Conservation (phyloP, 30 jellyfish, hydroid and myxozoan genomes). For the Hydractinia echinata region DNA sequence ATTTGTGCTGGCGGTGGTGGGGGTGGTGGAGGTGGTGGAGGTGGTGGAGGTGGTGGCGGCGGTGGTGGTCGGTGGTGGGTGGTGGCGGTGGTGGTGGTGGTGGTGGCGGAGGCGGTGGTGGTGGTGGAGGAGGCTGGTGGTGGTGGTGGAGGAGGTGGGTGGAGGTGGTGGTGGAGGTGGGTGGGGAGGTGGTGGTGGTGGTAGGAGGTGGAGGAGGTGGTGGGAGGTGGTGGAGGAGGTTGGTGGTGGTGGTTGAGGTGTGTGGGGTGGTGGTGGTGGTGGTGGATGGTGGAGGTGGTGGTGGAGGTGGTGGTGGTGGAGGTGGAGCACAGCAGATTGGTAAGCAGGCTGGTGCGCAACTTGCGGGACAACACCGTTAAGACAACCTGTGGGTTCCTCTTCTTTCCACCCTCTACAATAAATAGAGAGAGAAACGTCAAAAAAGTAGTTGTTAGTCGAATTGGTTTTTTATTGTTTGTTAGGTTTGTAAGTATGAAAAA, state of each 20-base stretch:
- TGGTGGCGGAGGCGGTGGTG: constrained; percentile 47
- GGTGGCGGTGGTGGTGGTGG: constrained; percentile 58
- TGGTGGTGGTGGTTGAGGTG: too few species aligned
- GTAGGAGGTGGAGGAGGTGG: too few species aligned
- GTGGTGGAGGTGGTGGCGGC: constrained; percentile 49
- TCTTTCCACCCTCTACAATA: constrained; percentile 38
- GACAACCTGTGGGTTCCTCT: constrained; percentile 53
- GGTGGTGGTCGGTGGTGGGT: constrained; percentile 46
- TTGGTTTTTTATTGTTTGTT: too few species aligned
- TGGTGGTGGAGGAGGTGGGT: constrained; percentile 55
- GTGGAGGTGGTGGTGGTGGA: constrained; percentile 96
- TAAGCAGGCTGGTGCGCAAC: constrained; percentile 90
- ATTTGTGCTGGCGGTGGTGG: constrained; percentile 98
- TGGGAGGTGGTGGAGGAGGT: too few species aligned
- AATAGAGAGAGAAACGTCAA: constrained; percentile 15
- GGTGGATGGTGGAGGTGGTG: constrained; percentile 87
- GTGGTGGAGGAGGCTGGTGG: constrained; percentile 52
- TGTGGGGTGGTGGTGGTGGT: constrained; percentile 49
- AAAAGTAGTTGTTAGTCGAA: too few species aligned
- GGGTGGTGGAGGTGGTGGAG: constrained; percentile 98
- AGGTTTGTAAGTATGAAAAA: too few species aligned
- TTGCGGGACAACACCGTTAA: constrained; percentile 78
- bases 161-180: constrained; percentile 93
- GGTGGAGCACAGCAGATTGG: constrained; percentile 81
- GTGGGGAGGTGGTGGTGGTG: constrained; percentile 96